A percentile compares a stretch with the other conserved stretches of the same genome.
phyloP scores from a whole-genome alignment of 2,113 vertebrate species.

The Pterocles gutturalis region DNA sequence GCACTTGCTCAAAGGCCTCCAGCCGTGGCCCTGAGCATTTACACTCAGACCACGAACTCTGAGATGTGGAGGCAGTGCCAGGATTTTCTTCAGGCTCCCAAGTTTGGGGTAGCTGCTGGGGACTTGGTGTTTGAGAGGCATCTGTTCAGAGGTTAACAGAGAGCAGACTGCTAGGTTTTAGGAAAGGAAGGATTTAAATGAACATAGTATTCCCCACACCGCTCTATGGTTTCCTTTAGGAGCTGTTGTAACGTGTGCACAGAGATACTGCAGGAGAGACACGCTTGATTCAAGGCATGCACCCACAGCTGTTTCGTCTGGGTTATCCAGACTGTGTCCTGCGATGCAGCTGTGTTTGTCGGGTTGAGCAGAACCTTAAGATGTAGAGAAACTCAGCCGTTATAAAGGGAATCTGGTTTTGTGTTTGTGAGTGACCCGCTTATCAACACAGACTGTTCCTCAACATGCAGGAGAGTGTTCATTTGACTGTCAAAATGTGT shows the following conservation, averaged over 20 bases:
- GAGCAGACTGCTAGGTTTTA: fast-evolving
- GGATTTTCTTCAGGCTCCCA: neutral
- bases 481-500: neutral
- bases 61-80: neutral
- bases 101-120: neutral
- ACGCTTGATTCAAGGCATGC: neutral
- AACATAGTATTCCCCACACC: fast-evolving
- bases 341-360: neutral
- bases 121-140: neutral
- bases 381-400: neutral
- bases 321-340: neutral
- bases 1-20: neutral
- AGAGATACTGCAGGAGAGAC: neutral
- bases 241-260: neutral
- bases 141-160: neutral
- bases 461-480: neutral
- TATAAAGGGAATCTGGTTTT: neutral
- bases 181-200: neutral
- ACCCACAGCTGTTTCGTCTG: neutral
- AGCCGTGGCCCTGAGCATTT: neutral
- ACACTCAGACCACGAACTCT: neutral
- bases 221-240: neutral
- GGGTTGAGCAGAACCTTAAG: neutral
- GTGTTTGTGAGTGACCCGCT: neutral
- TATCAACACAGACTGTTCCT: neutral